Base-by-base conservation (phyloP, 2,113 vertebrate genomes). In the Nansenia antarctica region DNA sequence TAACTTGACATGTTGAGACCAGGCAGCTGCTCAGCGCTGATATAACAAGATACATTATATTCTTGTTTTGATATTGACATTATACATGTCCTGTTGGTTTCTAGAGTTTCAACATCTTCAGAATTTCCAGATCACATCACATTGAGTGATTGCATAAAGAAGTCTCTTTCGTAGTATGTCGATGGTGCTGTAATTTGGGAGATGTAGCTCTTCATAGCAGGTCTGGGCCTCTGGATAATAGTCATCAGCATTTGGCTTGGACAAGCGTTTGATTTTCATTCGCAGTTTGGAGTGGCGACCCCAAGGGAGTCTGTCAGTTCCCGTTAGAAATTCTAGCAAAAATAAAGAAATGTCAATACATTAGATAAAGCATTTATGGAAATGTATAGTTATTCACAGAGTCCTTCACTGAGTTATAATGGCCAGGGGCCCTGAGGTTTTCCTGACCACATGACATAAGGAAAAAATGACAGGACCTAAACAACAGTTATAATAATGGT, bases 181-280 rank as follows among this genome's bases (percentile, higher is more conserved):
- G 37, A 75, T 68, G n/a, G 8, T 74, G 55, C 82, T 90, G 54
- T 92, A 92, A 70, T 86, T 87, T 5, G 91, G 91, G 2, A 92
- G 85, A 1, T 6, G 1, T 49, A 92, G 72, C 55, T 0, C 2
- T 1, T 0, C 7, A 1, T 0, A 0, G 61, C 91, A 92, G 2
- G 84, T 88, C 18, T 0, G 37, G 4, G 47, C 79, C 18, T 0
- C 0, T 29, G 83, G 87, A 55, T 3, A 70, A 2, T 0, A 0
- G 2, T 60, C 20, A 32, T 93, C 88, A 64, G 89, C 65, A 54
- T 91, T 65, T 45, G 14, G 0, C 42, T 0, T 0, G 14, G 0
- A 0, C 57, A 8, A 0, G n/a, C 76, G 69, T 31, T 0, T 0
- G 71, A 92, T 89, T 0, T 0, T 0, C 29, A 92, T 75, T 2